Evolutionary conservation across 2,113 vertebrate genomes (phyloP).

Genomic region (Copsychus sechellarum): DNA sequence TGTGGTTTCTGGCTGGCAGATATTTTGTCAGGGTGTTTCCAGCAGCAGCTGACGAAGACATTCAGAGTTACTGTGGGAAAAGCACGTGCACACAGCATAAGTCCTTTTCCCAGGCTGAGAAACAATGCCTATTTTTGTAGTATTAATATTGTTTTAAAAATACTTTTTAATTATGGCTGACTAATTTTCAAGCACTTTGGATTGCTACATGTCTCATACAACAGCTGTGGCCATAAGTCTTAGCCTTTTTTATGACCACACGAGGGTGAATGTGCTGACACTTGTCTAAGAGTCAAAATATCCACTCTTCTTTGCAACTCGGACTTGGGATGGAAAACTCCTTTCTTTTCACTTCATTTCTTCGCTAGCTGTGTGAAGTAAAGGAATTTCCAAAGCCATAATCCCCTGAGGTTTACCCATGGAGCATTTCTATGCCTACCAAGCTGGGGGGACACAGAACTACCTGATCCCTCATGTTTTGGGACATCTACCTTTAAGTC

Average conservation of each 20-base stretch:
- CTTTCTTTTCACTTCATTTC: not conserved
- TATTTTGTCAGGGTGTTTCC: slow-evolving; percentile 22
- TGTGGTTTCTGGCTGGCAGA: not conserved
- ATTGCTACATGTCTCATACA: not conserved
- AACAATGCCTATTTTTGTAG: not conserved
- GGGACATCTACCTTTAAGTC: not conserved
- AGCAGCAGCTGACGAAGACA: slow-evolving; percentile 24
- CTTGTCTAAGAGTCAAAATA: not conserved
- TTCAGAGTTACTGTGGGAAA: not conserved
- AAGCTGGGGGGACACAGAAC: not conserved
- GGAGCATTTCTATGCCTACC: not conserved
- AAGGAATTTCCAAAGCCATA: not conserved
- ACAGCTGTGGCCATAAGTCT: not conserved
- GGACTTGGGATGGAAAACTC: not conserved
- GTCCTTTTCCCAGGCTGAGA: not conserved
- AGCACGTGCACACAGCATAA: not conserved
- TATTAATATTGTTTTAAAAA: not conserved
- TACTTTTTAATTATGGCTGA: not conserved
- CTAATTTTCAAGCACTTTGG: not conserved
- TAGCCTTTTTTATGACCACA: not conserved
- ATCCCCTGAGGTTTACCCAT: not conserved
- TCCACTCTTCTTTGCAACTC: not conserved
- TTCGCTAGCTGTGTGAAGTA: not conserved
- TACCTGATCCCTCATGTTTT: not conserved
- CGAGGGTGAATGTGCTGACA: not conserved